Percentiles rank a stretch among this genome's conserved stretches.
These are phyloP conservation scores for Rhyzopertha dominica DNA, from an alignment of 1,140 invertebrate species.

Conservation along the genomic window DNA sequence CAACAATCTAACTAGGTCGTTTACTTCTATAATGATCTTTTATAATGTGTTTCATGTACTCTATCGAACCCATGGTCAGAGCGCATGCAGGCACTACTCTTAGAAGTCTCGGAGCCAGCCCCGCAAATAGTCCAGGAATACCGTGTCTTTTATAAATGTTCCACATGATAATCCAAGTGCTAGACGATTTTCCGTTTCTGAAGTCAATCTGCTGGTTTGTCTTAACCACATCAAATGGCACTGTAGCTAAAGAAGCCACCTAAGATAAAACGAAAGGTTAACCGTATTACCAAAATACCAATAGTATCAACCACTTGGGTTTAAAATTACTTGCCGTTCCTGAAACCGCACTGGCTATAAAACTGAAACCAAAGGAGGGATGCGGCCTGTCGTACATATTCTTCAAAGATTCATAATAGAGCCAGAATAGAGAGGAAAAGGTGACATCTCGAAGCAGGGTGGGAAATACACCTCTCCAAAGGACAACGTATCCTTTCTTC, in stretches of 20 bases:
- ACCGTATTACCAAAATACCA: too few relatives aligned
- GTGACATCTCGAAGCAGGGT: constrained; percentile 94
- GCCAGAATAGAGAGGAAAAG: constrained; percentile 96
- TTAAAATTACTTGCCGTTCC: constrained; percentile 89
- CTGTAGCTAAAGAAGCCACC: constrained; percentile 84
- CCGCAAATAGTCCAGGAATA: constrained; percentile 69
- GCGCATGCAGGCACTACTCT: constrained; percentile 97
- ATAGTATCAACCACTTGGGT: too few relatives aligned
- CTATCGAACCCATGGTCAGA: too few relatives aligned
- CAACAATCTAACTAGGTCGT: too few relatives aligned
- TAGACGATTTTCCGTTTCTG: constrained; percentile 56
- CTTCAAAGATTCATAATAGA: constrained; percentile 85
- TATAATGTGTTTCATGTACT: too few relatives aligned
- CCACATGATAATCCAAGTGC: constrained; percentile 19
- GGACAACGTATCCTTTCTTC: constrained; percentile 66
- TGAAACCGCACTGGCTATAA: constrained; percentile 77
- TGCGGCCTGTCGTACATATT: constrained; percentile 51
- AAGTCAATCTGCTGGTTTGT: constrained; percentile 97
- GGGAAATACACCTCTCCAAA: constrained; percentile 86
- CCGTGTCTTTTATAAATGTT: constrained; percentile 68
- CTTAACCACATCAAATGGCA: constrained; percentile 98
- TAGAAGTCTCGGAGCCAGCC: constrained; percentile 78
- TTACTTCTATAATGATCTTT: too few relatives aligned
- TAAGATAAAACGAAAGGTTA: too few relatives aligned
- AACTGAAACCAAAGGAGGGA: constrained; percentile 76